phyloP scores from a whole-genome alignment of 2,888 invertebrate species.

The Leptarthrus brevirostris region DNA sequence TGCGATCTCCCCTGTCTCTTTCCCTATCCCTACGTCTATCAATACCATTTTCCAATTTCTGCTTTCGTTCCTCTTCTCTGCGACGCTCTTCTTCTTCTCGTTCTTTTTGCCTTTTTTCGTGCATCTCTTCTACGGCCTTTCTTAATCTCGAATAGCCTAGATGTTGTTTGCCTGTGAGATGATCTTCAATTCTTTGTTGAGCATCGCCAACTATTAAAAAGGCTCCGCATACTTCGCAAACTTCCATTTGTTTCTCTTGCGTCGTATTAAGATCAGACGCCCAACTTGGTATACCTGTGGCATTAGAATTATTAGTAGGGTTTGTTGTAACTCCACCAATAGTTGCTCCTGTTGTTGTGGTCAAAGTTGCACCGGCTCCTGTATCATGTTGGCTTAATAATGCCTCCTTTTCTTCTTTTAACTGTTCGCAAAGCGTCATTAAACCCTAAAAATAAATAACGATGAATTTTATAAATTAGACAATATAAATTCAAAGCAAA shows the following conservation, averaged over 20 bases:
- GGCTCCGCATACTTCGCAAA: conserved; percentile 97
- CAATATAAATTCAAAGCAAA: too few relatives aligned
- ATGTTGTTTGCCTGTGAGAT: conserved; percentile 98
- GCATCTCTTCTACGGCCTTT: conserved; percentile 77
- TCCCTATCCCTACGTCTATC: conserved; percentile 60
- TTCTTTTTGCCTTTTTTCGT: conserved; percentile 72
- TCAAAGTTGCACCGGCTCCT: conserved; percentile 66
- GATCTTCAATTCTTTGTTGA: conserved; percentile 97
- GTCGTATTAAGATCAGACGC: conserved; percentile 85
- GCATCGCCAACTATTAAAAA: conserved; percentile 99
- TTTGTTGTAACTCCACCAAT: conserved; percentile 49
- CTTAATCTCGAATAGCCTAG: conserved; percentile 84
- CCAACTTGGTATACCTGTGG: conserved; percentile 68
- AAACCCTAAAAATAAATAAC: conserved; percentile 73
- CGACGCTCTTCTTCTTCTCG: conserved; percentile 71
- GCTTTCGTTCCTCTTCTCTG: conserved; percentile 62
- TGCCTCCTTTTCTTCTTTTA: conserved; percentile 90
- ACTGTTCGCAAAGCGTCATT: conserved; percentile 94
- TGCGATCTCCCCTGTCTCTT: conserved; percentile 19
- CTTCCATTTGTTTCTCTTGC: conserved; percentile 98
- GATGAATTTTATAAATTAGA: too few relatives aligned
- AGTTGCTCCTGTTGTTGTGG: conserved; percentile 12
- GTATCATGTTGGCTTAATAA: conserved; percentile 83
- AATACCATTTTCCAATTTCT: conserved; percentile 56
- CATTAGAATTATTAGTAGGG: conserved; percentile 46